Evolutionary conservation across 2,888 invertebrate species (phyloP).

Genomic region (Petrolisthes manimaculis): DNA sequence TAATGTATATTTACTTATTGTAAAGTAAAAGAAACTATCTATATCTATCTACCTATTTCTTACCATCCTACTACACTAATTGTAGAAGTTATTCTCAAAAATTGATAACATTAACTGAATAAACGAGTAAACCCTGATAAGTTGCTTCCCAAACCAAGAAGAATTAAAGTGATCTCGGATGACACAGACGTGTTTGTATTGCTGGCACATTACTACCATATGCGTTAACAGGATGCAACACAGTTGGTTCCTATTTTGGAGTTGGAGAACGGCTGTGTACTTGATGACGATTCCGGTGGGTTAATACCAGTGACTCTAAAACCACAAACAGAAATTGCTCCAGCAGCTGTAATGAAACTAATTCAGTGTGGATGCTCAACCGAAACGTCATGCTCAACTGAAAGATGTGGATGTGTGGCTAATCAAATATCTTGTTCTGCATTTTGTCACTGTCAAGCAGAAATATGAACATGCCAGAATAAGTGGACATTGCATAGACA

Average conservation of each 20-base stretch:
- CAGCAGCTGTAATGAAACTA: too few relatives aligned
- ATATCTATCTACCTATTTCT: too few relatives aligned
- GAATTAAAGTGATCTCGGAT: not conserved
- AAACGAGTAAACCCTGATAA: too few relatives aligned
- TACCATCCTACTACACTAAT: too few relatives aligned
- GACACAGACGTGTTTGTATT: slow-evolving; percentile 13
- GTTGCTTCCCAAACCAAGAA: not conserved
- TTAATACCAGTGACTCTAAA: not conserved
- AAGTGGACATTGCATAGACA: not conserved
- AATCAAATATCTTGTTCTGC: not conserved
- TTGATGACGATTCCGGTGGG: not conserved
- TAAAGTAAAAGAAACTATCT: too few relatives aligned
- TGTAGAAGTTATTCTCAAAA: too few relatives aligned
- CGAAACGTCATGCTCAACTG: too few relatives aligned
- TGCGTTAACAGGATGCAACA: not conserved
- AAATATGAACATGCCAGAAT: not conserved
- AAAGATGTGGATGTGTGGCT: too few relatives aligned
- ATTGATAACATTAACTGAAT: too few relatives aligned
- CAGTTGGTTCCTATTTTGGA: not conserved
- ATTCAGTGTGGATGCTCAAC: too few relatives aligned
- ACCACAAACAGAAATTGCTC: not conserved
- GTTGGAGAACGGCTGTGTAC: too few relatives aligned
- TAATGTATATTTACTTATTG: too few relatives aligned
- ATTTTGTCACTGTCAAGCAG: not conserved
- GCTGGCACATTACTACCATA: not conserved